phyloP scores from a whole-genome alignment of 2,797 vertebrate genomes.

The Macrochelys suwanniensis region DNA sequence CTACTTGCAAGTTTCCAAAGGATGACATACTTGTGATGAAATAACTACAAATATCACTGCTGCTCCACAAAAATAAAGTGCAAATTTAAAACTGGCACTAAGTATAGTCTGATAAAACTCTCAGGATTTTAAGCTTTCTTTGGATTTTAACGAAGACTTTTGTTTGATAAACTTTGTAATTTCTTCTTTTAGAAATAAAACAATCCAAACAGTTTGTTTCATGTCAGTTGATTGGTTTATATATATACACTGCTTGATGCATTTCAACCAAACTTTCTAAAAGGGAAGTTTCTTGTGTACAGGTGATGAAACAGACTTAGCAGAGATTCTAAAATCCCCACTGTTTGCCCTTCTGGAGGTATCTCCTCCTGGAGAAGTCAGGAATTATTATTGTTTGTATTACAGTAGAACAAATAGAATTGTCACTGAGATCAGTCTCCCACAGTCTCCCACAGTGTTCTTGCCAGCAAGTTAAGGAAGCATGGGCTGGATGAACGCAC shows the following conservation, averaged over 20 bases:
- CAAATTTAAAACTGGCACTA: conserved; percentile 41
- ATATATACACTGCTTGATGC: neutral
- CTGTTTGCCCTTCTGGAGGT: neutral
- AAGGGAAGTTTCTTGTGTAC: neutral
- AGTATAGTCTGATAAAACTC: conserved; percentile 29
- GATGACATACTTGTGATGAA: neutral
- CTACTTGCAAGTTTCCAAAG: neutral
- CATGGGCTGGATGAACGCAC: too few species aligned
- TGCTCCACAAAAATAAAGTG: conserved; percentile 29
- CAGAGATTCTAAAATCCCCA: neutral
- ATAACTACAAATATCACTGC: conserved; percentile 27
- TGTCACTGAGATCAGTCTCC: neutral
- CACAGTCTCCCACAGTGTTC: too few species aligned
- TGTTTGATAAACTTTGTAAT: conserved; percentile 64
- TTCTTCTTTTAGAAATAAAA: conserved; percentile 77
- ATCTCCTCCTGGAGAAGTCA: neutral
- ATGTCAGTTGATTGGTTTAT: neutral
- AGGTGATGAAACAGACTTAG: neutral
- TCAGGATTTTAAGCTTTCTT: conserved; percentile 69
- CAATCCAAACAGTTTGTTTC: conserved; percentile 11
- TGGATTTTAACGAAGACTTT: neutral
- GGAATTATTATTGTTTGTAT: neutral
- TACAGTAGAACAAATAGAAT: neutral
- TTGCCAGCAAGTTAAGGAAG: too few species aligned
- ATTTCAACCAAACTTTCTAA: neutral